These are phyloP conservation scores for Molanna angustata DNA, from an alignment of 2,888 invertebrate genomes.

Conservation along the genomic window DNA sequence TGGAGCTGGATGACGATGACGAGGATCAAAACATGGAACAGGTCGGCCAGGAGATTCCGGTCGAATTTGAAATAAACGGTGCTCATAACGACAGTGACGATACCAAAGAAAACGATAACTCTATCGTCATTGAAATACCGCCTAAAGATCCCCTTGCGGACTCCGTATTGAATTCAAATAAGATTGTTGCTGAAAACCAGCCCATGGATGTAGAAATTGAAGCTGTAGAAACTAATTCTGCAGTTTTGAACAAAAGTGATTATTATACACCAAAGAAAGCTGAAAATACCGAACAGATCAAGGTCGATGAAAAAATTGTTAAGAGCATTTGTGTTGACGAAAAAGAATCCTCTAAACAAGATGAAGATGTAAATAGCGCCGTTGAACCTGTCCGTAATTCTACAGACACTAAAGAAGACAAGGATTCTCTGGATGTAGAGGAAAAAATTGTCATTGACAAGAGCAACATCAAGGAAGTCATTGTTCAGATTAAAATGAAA, in stretches of 20 bases:
- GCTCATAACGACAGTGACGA: no score
- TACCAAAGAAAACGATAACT: constrained; percentile 33
- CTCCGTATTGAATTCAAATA: not conserved
- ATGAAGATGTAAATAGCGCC: not conserved
- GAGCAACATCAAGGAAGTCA: not conserved
- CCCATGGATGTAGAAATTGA: not conserved
- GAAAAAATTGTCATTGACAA: no score
- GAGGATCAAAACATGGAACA: constrained; percentile 3
- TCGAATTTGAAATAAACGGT: constrained; percentile 6
- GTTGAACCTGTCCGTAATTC: not conserved
- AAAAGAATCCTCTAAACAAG: not conserved
- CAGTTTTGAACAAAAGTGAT: constrained; percentile 3
- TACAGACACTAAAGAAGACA: no score
- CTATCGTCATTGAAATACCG: constrained; percentile 51
- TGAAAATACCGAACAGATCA: not conserved
- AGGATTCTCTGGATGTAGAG: no score
- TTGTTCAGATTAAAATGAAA: constrained; percentile 9
- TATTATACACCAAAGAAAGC: constrained; percentile 8
- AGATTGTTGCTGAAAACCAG: not conserved
- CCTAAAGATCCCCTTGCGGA: constrained; percentile 8
- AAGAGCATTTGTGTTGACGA: not conserved
- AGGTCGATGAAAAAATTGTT: not conserved
- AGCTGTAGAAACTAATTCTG: not conserved
- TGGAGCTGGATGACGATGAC: constrained; percentile 49
- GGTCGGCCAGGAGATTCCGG: constrained; percentile 4